Evolutionary conservation across 2,113 vertebrate species (phyloP).

Genomic region (Nanorana parkeri): DNA sequence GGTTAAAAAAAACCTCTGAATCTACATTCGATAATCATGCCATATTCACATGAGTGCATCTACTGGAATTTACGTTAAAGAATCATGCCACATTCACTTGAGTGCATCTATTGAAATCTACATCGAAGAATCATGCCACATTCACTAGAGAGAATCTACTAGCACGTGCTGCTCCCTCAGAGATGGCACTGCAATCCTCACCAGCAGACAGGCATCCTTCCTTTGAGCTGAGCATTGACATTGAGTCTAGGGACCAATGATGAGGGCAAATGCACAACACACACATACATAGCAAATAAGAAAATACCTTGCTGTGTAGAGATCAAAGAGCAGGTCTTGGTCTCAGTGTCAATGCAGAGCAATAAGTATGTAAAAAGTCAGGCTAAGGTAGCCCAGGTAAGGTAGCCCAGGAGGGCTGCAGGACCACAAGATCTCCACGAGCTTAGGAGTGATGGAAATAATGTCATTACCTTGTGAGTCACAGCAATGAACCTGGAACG

Average conservation of each 20-base stretch:
- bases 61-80: no score
- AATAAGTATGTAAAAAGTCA: background rate
- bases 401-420: background rate
- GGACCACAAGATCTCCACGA: background rate
- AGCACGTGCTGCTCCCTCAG: slow-evolving; percentile 38
- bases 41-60: background rate
- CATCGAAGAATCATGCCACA: no score
- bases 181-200: slow-evolving; percentile 18
- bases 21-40: no score
- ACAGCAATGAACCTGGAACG: slow-evolving; percentile 36
- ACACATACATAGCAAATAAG: background rate
- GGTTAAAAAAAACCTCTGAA: no score
- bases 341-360: slow-evolving; percentile 1
- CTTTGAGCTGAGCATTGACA: background rate
- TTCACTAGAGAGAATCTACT: background rate
- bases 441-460: slow-evolving; percentile 2
- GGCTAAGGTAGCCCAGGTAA: background rate
- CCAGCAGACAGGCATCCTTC: slow-evolving; percentile 19
- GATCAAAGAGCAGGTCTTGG: background rate
- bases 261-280: background rate
- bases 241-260: background rate
- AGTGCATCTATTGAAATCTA: background rate
- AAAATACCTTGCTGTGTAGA: slow-evolving; percentile 29
- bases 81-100: background rate
- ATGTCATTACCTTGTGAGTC: slow-evolving; percentile 55